Conservation (phyloP, 2,888 invertebrate genomes). For the Alcis repandata region DNA sequence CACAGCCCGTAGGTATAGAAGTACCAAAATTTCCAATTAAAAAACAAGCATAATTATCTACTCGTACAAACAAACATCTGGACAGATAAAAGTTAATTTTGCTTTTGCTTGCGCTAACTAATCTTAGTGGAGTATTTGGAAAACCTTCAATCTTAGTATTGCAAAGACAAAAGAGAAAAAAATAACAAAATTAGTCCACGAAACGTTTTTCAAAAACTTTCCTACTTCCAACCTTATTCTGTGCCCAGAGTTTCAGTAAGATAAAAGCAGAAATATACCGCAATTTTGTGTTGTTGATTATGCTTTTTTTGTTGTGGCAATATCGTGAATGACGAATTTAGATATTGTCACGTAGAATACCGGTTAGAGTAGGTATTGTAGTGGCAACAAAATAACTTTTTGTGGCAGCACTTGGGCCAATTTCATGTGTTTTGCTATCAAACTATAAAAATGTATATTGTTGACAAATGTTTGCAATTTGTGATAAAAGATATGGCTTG, state of each 20-base stretch:
- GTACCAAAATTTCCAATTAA: no score
- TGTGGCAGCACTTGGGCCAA: slow-evolving; percentile 1
- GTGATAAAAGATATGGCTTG: no score
- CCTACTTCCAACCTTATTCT: slow-evolving; percentile 13
- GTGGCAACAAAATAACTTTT: slow-evolving; percentile 21
- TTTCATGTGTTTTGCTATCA: neutral
- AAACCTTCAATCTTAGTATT: no score
- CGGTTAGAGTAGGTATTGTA: slow-evolving; percentile 13
- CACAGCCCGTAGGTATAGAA: no score
- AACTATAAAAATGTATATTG: slow-evolving; percentile 3
- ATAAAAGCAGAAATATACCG: slow-evolving; percentile 67
- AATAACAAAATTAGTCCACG: neutral
- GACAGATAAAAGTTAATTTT: no score
- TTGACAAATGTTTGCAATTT: no score
- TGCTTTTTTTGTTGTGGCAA: slow-evolving; percentile 65
- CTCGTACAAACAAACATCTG: no score
- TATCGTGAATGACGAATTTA: slow-evolving; percentile 56
- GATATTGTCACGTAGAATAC: slow-evolving; percentile 41
- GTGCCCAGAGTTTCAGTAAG: slow-evolving; percentile 43
- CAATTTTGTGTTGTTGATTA: slow-evolving; percentile 68
- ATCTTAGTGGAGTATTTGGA: no score
- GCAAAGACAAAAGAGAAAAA: no score
- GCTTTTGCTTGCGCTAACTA: no score
- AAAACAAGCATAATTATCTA: no score
- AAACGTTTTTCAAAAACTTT: neutral